Evolutionary conservation across 1,140 invertebrate species (phyloP).

Genomic region (Brachionus plicatilis): DNA sequence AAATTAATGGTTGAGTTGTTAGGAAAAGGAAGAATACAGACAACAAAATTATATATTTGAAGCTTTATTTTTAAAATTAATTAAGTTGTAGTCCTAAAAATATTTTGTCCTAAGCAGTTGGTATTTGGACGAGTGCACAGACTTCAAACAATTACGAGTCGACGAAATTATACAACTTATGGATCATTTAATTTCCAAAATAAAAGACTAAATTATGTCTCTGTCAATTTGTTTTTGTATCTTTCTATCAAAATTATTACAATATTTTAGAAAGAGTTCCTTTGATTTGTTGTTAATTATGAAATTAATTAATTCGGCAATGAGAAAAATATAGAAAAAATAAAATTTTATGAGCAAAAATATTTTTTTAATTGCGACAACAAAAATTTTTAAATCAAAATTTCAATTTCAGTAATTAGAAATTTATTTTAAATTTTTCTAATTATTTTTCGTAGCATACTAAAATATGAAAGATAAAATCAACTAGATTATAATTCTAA

Average conservation of each 20-base stretch:
- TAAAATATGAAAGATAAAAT: background rate
- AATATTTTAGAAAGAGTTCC: background rate
- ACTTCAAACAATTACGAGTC: background rate
- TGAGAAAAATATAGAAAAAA: background rate
- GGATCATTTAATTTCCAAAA: background rate
- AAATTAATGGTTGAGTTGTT: background rate
- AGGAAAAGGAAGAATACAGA: background rate
- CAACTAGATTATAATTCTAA: background rate
- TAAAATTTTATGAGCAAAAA: background rate
- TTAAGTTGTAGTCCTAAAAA: slow-evolving; percentile 5
- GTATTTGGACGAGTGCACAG: background rate
- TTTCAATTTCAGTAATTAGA: background rate
- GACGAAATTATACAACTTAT: background rate
- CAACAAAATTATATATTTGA: slow-evolving; percentile 5
- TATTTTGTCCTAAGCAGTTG: background rate
- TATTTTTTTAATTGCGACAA: background rate
- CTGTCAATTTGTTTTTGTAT: background rate
- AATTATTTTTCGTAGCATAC: slow-evolving; percentile 1
- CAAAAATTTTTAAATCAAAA: background rate
- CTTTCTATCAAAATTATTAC: background rate
- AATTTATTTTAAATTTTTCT: background rate
- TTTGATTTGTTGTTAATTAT: background rate
- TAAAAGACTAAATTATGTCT: background rate
- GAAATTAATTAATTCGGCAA: background rate
- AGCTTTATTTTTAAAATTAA: background rate